A percentile compares a stretch with the other conserved stretches of the same genome.
phyloP scores from a whole-genome alignment of 2,888 invertebrate species.

The Hoplodrina ambigua region DNA sequence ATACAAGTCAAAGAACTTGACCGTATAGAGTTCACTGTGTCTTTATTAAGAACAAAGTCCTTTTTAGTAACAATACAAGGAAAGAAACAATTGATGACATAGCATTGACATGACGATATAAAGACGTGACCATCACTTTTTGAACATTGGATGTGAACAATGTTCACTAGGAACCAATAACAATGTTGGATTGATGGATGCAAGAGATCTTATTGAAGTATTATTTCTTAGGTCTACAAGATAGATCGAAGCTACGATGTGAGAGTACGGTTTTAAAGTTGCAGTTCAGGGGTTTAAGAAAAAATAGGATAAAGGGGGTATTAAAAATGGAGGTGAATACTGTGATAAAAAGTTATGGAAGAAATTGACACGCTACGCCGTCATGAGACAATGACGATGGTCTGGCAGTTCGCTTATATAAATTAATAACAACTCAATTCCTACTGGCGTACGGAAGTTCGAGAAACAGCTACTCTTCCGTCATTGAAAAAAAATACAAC shows the following conservation, averaged over 20 bases:
- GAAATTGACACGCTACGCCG: no score
- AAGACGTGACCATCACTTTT: constrained; percentile 25
- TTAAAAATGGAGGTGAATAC: neutral
- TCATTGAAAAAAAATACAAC: no score
- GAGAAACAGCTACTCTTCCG: no score
- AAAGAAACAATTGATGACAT: constrained; percentile 55
- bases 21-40: constrained; percentile 23
- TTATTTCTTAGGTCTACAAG: no score
- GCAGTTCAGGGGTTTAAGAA: no score
- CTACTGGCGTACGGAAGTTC: no score
- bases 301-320: no score
- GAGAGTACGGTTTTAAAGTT: no score
- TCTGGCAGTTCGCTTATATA: neutral
- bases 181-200: neutral
- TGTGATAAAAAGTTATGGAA: neutral
- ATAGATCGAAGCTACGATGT: no score
- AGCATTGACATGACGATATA: constrained; percentile 48
- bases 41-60: constrained; percentile 43
- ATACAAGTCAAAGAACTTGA: constrained; percentile 51
- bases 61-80: constrained; percentile 43
- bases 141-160: constrained; percentile 13
- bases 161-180: constrained; percentile 14
- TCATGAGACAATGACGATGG: neutral
- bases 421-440: neutral
- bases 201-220: neutral